Base-by-base conservation (phyloP, 2,113 vertebrate genomes). In the Ciconia maguari region DNA sequence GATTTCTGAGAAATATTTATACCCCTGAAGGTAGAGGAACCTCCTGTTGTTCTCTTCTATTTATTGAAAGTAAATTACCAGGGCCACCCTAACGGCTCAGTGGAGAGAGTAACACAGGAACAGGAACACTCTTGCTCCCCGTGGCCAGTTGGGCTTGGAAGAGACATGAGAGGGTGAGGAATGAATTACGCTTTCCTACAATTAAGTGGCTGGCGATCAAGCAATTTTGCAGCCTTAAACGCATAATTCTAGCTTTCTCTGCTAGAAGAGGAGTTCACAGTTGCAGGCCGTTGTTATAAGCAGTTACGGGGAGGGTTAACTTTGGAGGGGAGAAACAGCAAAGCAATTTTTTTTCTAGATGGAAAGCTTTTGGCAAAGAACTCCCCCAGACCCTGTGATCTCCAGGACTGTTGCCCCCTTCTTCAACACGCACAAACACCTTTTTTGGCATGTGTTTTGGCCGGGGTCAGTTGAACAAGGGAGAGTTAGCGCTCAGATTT, bases 1-100 rank as follows among this genome's bases (percentile, higher is more conserved):
- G 46, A 88, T 94, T 94, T 94, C 94, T 76, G 65, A 76, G 83
- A 95, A 96, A 91, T 79, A 91, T 58, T 79, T 93, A 74, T 71
- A 96, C 11, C 25, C 48, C 64, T 88, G 71, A 96, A 96, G 38
- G 76, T 62, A 93, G 58, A 93, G 85, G 66, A 94, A 93, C 77
- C 94, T 95, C 94, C 91, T 93, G 83, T 87, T 95, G 77, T 10
- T 96, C 78, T 55, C 64, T 78, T 95, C 51, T 83, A 38, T 92
- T 93, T 92, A 84, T 32, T 51, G 55, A 87, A 90, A 91, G 87
- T 82, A 85, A 96, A 94, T 94, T 87, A 89, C 46, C 62, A 84
- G 55, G 89, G 91, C 85, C 92, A 94, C 89, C 92, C 90, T 84
- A 96, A 94, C 7, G 51, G 74, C 74, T 92, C 42, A 69, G 48